Evolutionary conservation across 1,140 invertebrate genomes (phyloP).

Genomic region (Wiebesia pumilae): DNA sequence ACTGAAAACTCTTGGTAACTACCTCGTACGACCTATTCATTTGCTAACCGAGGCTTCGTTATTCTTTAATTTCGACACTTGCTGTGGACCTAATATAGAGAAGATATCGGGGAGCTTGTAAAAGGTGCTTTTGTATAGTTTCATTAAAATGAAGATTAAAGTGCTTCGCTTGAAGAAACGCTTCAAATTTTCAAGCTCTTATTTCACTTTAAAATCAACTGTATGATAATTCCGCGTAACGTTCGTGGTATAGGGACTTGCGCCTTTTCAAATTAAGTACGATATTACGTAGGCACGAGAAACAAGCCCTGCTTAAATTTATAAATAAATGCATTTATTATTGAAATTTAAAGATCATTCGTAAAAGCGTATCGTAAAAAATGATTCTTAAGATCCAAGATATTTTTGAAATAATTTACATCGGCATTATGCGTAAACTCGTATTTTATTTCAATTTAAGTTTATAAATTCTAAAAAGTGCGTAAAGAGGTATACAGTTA

Average conservation of each 20-base stretch:
- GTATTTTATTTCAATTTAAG: constrained; percentile 3
- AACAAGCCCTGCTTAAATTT: neutral
- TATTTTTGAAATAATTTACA: neutral
- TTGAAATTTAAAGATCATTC: neutral
- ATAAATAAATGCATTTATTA: neutral
- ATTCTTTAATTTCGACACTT: neutral
- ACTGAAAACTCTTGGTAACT: neutral
- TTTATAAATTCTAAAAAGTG: constrained; percentile 8
- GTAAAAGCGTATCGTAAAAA: neutral
- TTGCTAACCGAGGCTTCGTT: neutral
- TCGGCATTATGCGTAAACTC: neutral
- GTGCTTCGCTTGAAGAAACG: no score
- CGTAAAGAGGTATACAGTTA: no score
- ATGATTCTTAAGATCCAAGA: neutral
- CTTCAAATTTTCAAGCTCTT: neutral
- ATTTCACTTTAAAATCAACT: neutral
- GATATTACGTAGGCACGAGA: neutral
- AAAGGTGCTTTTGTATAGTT: neutral
- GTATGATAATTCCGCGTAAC: neutral
- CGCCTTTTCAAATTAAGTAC: neutral
- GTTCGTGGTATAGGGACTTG: neutral
- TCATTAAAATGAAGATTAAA: neutral
- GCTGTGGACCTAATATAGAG: no score
- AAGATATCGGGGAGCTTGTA: neutral
- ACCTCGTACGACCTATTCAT: neutral